Conservation (phyloP, 2,797 vertebrate genomes). For the Acropternis orthonyx region DNA sequence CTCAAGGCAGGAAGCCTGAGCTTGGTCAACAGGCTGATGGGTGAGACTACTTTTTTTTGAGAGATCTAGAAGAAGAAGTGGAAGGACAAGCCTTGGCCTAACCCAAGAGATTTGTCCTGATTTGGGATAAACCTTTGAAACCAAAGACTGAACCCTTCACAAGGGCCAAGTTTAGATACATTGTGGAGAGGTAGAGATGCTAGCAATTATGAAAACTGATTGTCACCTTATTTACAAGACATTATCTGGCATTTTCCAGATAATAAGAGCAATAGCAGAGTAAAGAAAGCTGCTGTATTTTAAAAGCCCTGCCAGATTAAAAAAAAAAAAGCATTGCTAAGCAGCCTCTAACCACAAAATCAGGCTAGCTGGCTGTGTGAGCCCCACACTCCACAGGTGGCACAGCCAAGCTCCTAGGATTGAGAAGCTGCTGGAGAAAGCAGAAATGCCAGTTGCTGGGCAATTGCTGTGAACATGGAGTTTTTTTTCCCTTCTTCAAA, state of each 20-base stretch:
- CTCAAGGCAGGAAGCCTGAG: not conserved
- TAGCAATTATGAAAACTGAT: not conserved
- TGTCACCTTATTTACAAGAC: not conserved
- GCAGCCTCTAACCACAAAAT: not conserved
- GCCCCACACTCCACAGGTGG: not conserved
- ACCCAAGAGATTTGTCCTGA: not conserved
- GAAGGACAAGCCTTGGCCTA: not conserved
- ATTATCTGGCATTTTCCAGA: not conserved
- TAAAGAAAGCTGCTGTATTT: not conserved
- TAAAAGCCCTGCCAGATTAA: not conserved
- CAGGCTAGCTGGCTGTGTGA: not conserved
- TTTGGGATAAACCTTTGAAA: not conserved
- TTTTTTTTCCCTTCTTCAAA: not conserved
- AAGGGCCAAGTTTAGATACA: not conserved
- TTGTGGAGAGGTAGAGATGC: not conserved
- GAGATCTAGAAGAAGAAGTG: not conserved
- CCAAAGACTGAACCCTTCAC: not conserved
- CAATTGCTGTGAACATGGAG: not conserved
- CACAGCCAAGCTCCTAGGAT: not conserved
- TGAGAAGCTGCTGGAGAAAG: not conserved
- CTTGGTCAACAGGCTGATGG: not conserved
- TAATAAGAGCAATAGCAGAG: not conserved
- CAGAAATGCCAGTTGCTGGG: not conserved
- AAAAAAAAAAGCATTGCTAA: not conserved
- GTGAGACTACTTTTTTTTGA: not conserved